Evolutionary conservation across 2,888 invertebrate genomes (phyloP), one percentile per base, ranked within the genome.

Genomic region (Rhagophthalmus giganteus): DNA sequence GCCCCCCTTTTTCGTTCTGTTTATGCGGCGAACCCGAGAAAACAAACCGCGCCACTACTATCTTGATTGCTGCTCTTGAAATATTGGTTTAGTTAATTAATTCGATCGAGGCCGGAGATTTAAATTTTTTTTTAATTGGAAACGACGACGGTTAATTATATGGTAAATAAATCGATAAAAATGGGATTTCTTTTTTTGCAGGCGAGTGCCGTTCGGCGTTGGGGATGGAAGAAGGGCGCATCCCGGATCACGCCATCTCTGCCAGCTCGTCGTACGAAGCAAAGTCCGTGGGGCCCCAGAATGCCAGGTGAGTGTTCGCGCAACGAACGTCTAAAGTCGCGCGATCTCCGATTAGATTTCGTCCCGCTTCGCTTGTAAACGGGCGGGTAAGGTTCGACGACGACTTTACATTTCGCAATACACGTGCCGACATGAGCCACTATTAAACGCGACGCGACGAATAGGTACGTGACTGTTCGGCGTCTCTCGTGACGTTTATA

Each of bases 171-270:
- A 51, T 55, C 49, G 46, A 54, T 55, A 46, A 51, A 37, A 44
- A n/a, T n/a, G 41, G 41, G 47, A 42, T 47, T 53, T 44, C 39
- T 63, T 55, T 50, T n/a, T n/a, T 74, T 74, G 54, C 79, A 78
- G 87, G 84, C 54, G 82, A 80, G 71, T 89, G 89, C 73, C 81
- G 81, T 62, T 78, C 84, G 38, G 83, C 91, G 9, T 81, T 94
- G 61, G 94, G 94, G 42, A 92, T 94, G 92, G 90, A 92, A 73
- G 88, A 85, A 63, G 90, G 90, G 24, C 81, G 82, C 71, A 92
- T 94, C 68, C 86, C 87, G 37, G 90, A 93, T 76, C 83, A 86
- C 61, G 89, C 90, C 61, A 87, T 94, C 66, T 84, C 87, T 2
- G 89, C 92, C 49, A 91, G 90, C 70, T 92, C 92, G 41, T 89